These are phyloP conservation scores for Sphinx pinastri DNA, from an alignment of 2,888 invertebrate species.

Conservation along the genomic window DNA sequence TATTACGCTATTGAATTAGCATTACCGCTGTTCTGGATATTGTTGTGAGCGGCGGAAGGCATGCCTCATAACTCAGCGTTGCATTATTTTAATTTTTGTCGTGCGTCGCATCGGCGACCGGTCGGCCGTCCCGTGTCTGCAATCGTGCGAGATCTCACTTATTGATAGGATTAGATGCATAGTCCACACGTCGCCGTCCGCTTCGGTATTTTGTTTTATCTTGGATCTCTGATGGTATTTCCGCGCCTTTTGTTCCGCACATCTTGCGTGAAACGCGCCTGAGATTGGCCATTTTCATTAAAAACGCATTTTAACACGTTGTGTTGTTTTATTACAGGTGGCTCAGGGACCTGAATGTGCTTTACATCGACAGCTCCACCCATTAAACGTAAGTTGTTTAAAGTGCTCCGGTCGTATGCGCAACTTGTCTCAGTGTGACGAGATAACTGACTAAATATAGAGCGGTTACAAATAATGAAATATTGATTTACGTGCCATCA, in stretches of 20 bases:
- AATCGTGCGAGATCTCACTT: constrained; percentile 72
- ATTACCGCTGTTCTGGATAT: constrained; percentile 76
- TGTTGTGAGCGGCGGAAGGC: constrained; percentile 51
- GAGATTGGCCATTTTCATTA: constrained; percentile 32
- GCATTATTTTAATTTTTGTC: constrained; percentile 72
- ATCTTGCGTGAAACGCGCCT: neutral
- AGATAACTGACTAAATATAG: neutral
- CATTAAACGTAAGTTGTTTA: constrained; percentile 72
- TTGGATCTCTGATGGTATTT: constrained; percentile 26
- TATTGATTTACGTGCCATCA: constrained; percentile 38
- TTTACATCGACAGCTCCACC: constrained; percentile 68
- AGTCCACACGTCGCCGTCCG: constrained; percentile 63
- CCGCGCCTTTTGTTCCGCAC: constrained; percentile 13
- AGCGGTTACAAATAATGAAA: neutral
- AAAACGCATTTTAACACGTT: constrained; percentile 39
- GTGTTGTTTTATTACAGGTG: constrained; percentile 68
- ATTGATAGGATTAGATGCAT: constrained; percentile 64
- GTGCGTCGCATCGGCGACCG: constrained; percentile 53
- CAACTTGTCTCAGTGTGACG: neutral
- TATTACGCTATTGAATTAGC: constrained; percentile 82
- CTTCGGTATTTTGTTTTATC: constrained; percentile 32
- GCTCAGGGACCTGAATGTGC: constrained; percentile 73
- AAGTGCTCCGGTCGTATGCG: constrained; percentile 39
- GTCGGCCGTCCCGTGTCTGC: constrained; percentile 37
- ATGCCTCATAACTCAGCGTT: constrained; percentile 67